Evolutionary conservation across 1,140 invertebrate species (phyloP).

Genomic region (Lineus longissimus): DNA sequence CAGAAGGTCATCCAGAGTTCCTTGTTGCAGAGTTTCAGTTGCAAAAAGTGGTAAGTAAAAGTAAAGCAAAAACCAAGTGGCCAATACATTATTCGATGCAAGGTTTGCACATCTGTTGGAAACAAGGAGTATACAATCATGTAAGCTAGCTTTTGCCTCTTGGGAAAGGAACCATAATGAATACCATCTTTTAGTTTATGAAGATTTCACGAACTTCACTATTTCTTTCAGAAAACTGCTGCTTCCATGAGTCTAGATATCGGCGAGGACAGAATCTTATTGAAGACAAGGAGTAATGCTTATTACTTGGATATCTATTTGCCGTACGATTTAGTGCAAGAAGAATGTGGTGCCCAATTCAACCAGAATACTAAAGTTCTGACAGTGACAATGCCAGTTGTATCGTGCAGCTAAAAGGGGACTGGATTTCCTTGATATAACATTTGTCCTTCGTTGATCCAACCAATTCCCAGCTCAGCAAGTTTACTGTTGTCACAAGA

Average conservation of each 20-base stretch:
- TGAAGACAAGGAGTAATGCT: conserved; percentile 59
- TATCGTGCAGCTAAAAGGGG: conserved; percentile 14
- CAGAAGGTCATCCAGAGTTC: conserved; percentile 49
- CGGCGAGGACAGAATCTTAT: conserved; percentile 68
- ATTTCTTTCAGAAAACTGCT: conserved; percentile 56
- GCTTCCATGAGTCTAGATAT: conserved; percentile 65
- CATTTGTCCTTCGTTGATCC: background rate
- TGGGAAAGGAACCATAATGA: no score
- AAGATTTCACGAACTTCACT: no score
- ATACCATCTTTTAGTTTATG: no score
- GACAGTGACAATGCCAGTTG: conserved; percentile 42
- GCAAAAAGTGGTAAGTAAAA: conserved; percentile 53
- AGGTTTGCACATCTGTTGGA: no score
- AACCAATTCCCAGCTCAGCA: no score
- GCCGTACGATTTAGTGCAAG: conserved; percentile 61
- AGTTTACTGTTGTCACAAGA: background rate
- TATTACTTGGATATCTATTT: conserved; percentile 67
- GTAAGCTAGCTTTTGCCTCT: no score
- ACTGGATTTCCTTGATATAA: background rate
- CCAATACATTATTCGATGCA: no score
- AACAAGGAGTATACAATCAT: no score
- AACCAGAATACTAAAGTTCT: conserved; percentile 61
- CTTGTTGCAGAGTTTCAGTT: conserved; percentile 58
- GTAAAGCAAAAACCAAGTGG: no score
- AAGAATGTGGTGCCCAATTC: conserved; percentile 61